Base-by-base conservation (phyloP, 2,797 vertebrate species). In the Poecilia picta region DNA sequence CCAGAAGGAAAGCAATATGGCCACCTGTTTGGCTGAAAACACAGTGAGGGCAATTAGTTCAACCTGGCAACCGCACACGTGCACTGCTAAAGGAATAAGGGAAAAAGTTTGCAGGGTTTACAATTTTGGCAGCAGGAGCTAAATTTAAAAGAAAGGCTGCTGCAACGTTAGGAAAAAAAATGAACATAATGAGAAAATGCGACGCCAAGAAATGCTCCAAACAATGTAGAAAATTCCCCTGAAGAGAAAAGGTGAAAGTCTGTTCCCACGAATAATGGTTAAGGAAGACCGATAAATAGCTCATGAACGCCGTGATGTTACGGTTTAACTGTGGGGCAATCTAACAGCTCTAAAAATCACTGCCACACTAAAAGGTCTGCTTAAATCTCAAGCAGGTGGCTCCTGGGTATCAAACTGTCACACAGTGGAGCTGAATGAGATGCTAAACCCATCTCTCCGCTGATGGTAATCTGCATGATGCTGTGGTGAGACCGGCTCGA, bases 1-100 rank as follows among this genome's bases (percentile, higher is more conserved):
- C 91, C 91, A 93, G 91, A 83, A 91, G 90, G 88, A 90, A 88
- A 90, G 82, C 89, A 90, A 92, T 85, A 88, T 81, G 88, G 88
- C 89, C 89, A 92, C 93, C 89, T 90, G 89, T 90, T 92, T 89
- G 90, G 92, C 87, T 89, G 83, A n/a, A 83, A 86, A 81, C 55
- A 79, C 81, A 78, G 83, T 51, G 43, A 92, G 85, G 87, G 81
- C 89, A 91, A 93, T 94, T 93, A 90, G 88, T 89, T 88, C 87
- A 86, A 89, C 76, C 89, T 81, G 85, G 83, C 78, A 87, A 83
- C 13, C 81, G 81, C 86, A 86, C 80, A 82, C 75, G 39, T 53
- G 73, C 46, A 15, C 72, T 62, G 81, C 88, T 78, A 81, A 79
- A 77, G 81, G 86, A 82, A 80, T n/a, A 80, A 78, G 78, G 79